Evolutionary conservation across 2,888 invertebrate species (phyloP).

Genomic region (Mythimna ferrago): DNA sequence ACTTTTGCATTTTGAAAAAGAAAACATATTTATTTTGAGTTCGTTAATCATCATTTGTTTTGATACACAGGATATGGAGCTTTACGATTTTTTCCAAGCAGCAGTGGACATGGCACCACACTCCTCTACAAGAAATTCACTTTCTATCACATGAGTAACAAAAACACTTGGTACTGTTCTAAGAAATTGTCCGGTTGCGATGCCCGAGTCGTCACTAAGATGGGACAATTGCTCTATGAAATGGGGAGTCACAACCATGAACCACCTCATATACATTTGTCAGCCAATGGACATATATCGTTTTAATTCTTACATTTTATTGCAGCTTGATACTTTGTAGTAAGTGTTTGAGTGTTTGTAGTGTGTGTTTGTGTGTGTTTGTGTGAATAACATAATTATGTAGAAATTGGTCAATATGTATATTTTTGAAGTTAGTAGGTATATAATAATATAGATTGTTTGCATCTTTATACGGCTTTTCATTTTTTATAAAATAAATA

Average conservation of each 20-base stretch:
- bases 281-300: constrained; percentile 17
- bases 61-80: constrained; percentile 28
- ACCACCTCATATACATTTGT: constrained; percentile 31
- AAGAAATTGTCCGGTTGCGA: constrained; percentile 70
- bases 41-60: constrained; percentile 12
- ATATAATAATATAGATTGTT: neutral
- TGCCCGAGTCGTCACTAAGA: constrained; percentile 63
- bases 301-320: constrained; percentile 6
- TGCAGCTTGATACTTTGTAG: neutral
- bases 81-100: constrained; percentile 52
- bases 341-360: too few species aligned
- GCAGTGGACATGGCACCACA: constrained; percentile 45
- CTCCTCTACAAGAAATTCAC: constrained; percentile 60
- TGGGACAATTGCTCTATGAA: constrained; percentile 39
- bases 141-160: constrained; percentile 67
- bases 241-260: constrained; percentile 45
- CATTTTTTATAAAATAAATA: too few species aligned
- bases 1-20: too few species aligned
- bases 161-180: constrained; percentile 76
- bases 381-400: neutral
- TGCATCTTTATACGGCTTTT: too few species aligned
- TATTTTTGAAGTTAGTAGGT: too few species aligned
- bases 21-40: too few species aligned
- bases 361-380: too few species aligned
- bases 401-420: too few species aligned